Conservation (phyloP, 37 sponge, comb jelly and placozoan genomes). For the Oscarella lobularis region DNA sequence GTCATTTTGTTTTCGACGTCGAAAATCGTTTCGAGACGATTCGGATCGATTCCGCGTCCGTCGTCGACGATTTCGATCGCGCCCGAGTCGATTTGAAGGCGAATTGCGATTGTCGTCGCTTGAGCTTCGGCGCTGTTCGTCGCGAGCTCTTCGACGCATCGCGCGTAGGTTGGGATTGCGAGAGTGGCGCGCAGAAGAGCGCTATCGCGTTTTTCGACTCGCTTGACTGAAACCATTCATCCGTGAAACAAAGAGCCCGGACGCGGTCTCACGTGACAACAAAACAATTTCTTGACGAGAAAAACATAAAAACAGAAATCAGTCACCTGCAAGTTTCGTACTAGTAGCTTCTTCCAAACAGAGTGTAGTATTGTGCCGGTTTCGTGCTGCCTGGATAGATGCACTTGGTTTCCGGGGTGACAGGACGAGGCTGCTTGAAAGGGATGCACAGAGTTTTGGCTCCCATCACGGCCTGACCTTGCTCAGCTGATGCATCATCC, state of each 20-base stretch:
- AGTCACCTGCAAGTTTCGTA: too few species aligned
- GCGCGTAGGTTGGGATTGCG: conserved; percentile 20
- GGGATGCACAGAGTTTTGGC: conserved; percentile 97
- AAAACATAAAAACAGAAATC: too few species aligned
- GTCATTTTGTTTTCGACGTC: conserved; percentile 35
- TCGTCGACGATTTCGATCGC: conserved; percentile 7
- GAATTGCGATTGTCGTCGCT: conserved; percentile 44
- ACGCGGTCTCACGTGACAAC: too few species aligned
- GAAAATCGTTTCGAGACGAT: conserved; percentile 37
- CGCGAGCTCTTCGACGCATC: conserved; percentile 64
- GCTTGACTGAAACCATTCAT: too few species aligned
- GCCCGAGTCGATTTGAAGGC: conserved; percentile 10
- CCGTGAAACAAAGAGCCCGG: too few species aligned
- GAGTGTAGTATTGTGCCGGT: conserved; percentile 61
- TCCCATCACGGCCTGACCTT: conserved; percentile 72
- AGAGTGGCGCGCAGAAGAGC: conserved; percentile 30
- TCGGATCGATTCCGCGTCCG: conserved; percentile 25
- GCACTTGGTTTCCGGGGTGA: conserved; percentile 36
- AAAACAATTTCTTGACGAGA: too few species aligned
- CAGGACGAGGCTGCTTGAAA: conserved; percentile 60
- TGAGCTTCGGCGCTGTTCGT: conserved; percentile 77
- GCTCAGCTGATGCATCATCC: conserved; percentile 32
- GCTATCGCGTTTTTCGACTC: conserved; percentile 22
- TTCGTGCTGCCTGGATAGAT: conserved; percentile 54
- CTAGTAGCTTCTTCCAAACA: conserved; percentile 96